Percentiles rank a stretch among this genome's conserved stretches.
Conservation (phyloP, 2,113 vertebrate genomes). For the Dasyurus viverrinus region DNA sequence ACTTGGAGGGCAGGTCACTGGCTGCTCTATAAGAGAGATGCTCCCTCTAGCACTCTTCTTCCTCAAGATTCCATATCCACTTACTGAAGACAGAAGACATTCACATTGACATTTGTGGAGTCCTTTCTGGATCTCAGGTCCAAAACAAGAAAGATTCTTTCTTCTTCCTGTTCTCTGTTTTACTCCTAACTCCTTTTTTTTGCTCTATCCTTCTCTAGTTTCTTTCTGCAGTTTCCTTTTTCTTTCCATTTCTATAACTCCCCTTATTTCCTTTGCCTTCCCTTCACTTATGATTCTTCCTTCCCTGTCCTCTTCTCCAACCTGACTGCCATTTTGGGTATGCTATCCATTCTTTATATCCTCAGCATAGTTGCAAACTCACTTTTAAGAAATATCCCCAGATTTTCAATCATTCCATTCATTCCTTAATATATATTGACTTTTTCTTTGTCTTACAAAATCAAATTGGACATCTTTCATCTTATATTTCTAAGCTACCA, state of each 20-base stretch:
- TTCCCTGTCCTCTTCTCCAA: background rate
- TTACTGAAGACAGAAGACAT: background rate
- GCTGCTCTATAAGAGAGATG: background rate
- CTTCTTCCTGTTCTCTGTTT: background rate
- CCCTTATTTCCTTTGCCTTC: background rate
- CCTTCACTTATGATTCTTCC: background rate
- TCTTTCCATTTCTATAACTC: background rate
- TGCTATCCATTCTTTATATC: background rate
- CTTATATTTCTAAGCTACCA: background rate
- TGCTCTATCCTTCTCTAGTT: background rate
- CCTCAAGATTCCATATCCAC: background rate
- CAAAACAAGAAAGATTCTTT: background rate
- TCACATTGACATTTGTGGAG: background rate
- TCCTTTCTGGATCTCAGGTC: conserved; percentile 9
- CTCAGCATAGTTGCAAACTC: background rate
- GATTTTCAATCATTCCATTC: background rate
- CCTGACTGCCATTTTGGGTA: background rate
- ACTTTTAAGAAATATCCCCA: background rate
- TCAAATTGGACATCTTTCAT: background rate
- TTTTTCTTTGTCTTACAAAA: background rate
- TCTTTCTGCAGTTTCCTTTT: background rate
- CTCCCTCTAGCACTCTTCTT: background rate
- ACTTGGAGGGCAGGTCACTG: background rate
- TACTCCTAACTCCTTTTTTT: background rate
- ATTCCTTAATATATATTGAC: background rate